Evolutionary conservation across 2,888 invertebrate genomes (phyloP).

Genomic region (Eupithecia pulchellata): DNA sequence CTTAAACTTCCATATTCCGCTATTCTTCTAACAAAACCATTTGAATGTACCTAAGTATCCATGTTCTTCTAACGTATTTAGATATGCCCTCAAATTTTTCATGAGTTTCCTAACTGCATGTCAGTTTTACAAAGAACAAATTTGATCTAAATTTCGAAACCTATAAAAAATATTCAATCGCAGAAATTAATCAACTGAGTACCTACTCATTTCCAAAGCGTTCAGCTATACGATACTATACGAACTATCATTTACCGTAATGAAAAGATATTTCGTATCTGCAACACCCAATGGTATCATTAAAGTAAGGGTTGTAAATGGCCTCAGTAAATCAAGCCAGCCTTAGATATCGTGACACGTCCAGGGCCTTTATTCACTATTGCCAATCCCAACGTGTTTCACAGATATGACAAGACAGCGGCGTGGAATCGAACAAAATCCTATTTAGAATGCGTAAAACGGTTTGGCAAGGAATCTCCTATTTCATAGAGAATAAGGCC

Average conservation of each 20-base stretch:
- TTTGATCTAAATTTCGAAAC: background rate
- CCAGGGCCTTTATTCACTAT: too few species aligned
- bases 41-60: too few species aligned
- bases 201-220: background rate
- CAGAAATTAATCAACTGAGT: constrained; percentile 1
- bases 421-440: too few species aligned
- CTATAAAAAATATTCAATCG: background rate
- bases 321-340: constrained; percentile 30
- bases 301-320: constrained; percentile 30
- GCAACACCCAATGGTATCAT: background rate
- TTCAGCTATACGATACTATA: too few species aligned
- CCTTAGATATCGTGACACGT: constrained; percentile 35
- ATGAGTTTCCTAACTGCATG: background rate
- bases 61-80: too few species aligned
- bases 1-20: too few species aligned
- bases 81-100: background rate
- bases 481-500: too few species aligned
- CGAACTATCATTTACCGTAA: constrained; percentile 5
- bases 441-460: too few species aligned
- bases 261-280: constrained; percentile 4
- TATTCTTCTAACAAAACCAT: too few species aligned
- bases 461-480: too few species aligned
- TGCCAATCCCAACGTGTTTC: too few species aligned
- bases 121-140: background rate
- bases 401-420: too few species aligned